Conservation (phyloP, 2,888 invertebrate species). For the Nasonovia ribisnigri region DNA sequence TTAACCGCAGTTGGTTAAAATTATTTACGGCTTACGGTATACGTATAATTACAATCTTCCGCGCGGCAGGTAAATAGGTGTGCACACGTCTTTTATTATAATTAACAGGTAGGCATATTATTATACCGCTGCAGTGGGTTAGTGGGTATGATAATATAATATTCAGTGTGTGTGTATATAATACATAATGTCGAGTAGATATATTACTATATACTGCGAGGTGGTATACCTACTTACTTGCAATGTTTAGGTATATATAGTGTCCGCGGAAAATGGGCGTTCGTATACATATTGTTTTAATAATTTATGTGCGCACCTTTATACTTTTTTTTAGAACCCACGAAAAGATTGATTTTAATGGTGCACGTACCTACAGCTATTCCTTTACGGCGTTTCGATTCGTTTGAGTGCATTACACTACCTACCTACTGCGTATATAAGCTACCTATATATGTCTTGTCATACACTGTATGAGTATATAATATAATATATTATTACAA, state of each 20-base stretch:
- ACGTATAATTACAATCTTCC: slow-evolving; percentile 43
- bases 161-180: not conserved
- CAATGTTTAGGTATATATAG: not conserved
- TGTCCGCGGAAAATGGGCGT: not conserved
- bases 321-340: not conserved
- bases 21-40: slow-evolving; percentile 31
- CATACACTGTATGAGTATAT: not conserved
- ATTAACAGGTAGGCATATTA: slow-evolving; percentile 23
- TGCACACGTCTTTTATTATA: slow-evolving; percentile 4
- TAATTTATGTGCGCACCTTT: not conserved
- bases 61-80: not conserved
- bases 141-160: not conserved
- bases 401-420: not conserved
- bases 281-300: not conserved
- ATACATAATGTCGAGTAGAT: not conserved
- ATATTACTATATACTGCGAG: not conserved
- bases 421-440: not conserved
- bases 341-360: slow-evolving; percentile 8
- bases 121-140: not conserved
- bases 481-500: not conserved
- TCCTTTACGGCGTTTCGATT: not conserved
- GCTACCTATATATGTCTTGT: not conserved
- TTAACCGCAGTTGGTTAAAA: slow-evolving; percentile 35
- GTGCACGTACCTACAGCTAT: not conserved
- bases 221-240: not conserved